phyloP scores from a whole-genome alignment of 1,140 invertebrate genomes.

The Calephelis virginiensis region DNA sequence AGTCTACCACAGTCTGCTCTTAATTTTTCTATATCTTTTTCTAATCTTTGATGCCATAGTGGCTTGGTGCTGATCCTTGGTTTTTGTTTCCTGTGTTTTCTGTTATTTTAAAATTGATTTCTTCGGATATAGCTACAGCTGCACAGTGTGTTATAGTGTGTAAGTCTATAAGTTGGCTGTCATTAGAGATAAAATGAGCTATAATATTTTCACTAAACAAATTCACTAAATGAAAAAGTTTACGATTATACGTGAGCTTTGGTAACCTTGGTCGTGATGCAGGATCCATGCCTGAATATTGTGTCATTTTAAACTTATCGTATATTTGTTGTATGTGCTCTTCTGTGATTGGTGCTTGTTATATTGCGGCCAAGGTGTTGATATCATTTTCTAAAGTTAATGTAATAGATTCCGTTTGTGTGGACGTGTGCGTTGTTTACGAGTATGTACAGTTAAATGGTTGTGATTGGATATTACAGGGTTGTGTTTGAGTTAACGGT shows the following conservation, averaged over 20 bases:
- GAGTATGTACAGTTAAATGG: neutral
- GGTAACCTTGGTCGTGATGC: conserved; percentile 25
- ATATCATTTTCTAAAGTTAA: conserved; percentile 31
- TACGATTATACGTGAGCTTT: conserved; percentile 22
- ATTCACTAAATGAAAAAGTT: neutral
- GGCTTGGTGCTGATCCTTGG: too few species aligned
- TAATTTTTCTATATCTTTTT: too few species aligned
- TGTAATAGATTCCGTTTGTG: conserved; percentile 25
- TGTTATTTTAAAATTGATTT: conserved; percentile 21
- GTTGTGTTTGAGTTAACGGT: neutral
- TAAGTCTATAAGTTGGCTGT: conserved; percentile 14
- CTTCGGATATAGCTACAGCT: conserved; percentile 23
- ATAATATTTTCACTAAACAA: neutral
- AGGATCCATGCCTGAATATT: conserved; percentile 32
- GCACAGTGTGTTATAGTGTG: conserved; percentile 23
- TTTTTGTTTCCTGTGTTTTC: too few species aligned
- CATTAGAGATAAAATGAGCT: neutral
- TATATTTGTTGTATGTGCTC: neutral
- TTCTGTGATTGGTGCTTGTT: too few species aligned
- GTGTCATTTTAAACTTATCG: conserved; percentile 22
- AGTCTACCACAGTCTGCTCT: too few species aligned
- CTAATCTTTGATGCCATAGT: too few species aligned
- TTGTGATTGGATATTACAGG: neutral
- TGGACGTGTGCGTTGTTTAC: conserved; percentile 3
- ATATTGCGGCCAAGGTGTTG: neutral